Evolutionary conservation across 2,888 invertebrate species (phyloP).

Genomic region (Thymelicus sylvestris): DNA sequence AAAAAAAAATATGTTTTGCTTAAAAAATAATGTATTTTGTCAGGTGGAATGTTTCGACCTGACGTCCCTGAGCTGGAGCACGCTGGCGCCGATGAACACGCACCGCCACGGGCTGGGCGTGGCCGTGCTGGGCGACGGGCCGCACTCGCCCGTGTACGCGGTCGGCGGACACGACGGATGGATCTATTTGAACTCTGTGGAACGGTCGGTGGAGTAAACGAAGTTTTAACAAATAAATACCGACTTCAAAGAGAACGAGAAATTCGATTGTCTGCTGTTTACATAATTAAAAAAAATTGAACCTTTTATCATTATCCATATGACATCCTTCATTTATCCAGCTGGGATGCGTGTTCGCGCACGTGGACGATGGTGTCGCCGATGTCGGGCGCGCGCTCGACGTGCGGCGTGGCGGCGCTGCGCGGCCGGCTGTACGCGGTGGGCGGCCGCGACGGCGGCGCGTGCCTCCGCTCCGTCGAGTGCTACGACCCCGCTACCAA

Average conservation of each 20-base stretch:
- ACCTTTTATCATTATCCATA: no score
- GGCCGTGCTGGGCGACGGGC: conserved; percentile 89
- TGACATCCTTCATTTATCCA: conserved; percentile 47
- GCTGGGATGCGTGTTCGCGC: conserved; percentile 95
- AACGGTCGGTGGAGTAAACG: conserved; percentile 78
- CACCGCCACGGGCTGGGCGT: conserved; percentile 93
- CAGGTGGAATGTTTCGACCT: conserved; percentile 94
- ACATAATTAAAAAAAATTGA: no score
- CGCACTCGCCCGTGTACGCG: conserved; percentile 94
- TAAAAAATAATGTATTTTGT: not conserved
- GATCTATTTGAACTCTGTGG: conserved; percentile 97
- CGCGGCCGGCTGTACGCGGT: conserved; percentile 94
- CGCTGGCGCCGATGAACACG: conserved; percentile 94
- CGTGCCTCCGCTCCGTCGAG: conserved; percentile 95
- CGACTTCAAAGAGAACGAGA: no score
- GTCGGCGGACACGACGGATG: conserved; percentile 98
- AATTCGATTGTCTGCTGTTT: no score
- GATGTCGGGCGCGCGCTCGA: conserved; percentile 95
- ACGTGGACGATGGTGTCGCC: conserved; percentile 96
- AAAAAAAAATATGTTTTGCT: no score
- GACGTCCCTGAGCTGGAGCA: conserved; percentile 91
- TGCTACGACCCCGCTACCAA: conserved; percentile 90
- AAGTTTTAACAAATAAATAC: no score
- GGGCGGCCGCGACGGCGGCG: conserved; percentile 96
- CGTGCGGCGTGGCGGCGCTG: conserved; percentile 95